These are phyloP conservation scores for Vanessa atalanta DNA, from an alignment of 1,140 invertebrate species.

Conservation along the genomic window DNA sequence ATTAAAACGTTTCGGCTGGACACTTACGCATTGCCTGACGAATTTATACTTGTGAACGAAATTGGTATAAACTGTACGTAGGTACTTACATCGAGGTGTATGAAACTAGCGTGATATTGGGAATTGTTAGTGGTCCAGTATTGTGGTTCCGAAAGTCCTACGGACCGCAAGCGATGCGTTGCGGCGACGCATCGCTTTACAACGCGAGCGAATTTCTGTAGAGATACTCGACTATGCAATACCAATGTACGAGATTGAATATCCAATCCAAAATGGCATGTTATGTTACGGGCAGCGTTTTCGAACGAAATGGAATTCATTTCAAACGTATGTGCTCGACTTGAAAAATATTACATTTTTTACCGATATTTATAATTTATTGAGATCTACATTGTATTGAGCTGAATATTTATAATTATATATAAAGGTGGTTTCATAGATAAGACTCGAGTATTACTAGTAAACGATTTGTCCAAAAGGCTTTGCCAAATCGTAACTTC, in stretches of 20 bases:
- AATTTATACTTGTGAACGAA: conserved; percentile 15
- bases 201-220: conserved; percentile 30
- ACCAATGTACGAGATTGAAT: conserved; percentile 22
- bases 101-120: conserved; percentile 19
- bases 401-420: too few species aligned
- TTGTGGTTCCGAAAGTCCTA: conserved; percentile 49
- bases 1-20: conserved; percentile 22
- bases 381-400: too few species aligned
- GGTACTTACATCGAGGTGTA: background rate
- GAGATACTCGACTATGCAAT: conserved; percentile 25
- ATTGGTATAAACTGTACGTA: background rate
- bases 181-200: conserved; percentile 38
- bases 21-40: conserved; percentile 21
- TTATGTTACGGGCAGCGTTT: conserved; percentile 13
- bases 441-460: too few species aligned
- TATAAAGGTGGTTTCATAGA: too few species aligned
- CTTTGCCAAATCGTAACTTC: too few species aligned
- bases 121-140: conserved; percentile 46
- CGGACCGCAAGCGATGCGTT: conserved; percentile 52
- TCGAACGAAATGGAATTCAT: conserved; percentile 13
- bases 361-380: too few species aligned
- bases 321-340: background rate
- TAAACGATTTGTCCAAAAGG: too few species aligned
- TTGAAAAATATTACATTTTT: background rate
- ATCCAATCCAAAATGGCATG: conserved; percentile 25